Evolutionary conservation across 2,113 vertebrate genomes (phyloP).

Genomic region (Callaeas wilsoni): DNA sequence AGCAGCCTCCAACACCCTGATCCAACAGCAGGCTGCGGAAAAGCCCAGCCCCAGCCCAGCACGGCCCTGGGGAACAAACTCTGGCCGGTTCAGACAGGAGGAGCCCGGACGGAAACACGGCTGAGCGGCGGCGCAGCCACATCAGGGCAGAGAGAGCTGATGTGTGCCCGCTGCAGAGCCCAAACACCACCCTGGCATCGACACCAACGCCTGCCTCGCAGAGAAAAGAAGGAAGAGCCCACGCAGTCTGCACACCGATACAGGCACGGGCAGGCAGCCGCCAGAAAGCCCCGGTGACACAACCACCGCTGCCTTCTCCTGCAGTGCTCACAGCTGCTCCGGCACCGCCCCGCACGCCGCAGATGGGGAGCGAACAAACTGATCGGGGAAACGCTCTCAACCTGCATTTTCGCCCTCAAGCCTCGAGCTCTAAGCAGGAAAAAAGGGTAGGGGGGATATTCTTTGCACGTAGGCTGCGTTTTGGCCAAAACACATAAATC

Average conservation of each 20-base stretch:
- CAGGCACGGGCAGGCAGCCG: background rate
- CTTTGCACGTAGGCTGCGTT: background rate
- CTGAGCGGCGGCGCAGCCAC: rapidly evolving
- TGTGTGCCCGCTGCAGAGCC: background rate
- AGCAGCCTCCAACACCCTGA: background rate
- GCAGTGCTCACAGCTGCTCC: background rate
- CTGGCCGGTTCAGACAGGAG: background rate
- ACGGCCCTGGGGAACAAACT: background rate
- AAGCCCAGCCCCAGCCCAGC: background rate
- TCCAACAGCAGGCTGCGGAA: background rate
- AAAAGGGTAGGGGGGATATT: background rate
- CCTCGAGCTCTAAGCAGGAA: background rate
- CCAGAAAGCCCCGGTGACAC: background rate
- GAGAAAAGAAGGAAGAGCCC: background rate
- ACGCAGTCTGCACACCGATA: rapidly evolving
- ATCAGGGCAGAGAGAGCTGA: background rate
- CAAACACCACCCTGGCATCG: background rate
- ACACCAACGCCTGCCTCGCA: too few relatives aligned
- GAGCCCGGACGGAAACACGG: background rate
- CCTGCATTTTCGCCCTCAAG: background rate
- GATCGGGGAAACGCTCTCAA: background rate
- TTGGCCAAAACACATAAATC: background rate
- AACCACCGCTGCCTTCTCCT: background rate
- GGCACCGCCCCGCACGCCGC: background rate
- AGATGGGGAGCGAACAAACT: background rate